phyloP scores from a whole-genome alignment of 2,888 invertebrate species.

The Acholoe squamosa region DNA sequence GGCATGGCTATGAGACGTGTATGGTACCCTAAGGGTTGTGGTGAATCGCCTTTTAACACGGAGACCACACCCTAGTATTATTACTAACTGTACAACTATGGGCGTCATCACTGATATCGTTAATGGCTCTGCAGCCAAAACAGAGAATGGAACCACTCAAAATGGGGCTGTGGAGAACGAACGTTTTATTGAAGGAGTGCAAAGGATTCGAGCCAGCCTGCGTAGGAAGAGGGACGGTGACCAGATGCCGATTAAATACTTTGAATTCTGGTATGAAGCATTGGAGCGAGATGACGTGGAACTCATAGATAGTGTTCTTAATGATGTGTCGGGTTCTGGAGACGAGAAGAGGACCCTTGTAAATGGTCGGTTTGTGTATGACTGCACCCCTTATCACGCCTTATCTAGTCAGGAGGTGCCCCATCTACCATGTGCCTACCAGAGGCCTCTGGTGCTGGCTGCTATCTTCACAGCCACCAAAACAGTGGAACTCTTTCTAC shows the following conservation, averaged over 20 bases:
- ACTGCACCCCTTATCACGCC: slow-evolving; percentile 26
- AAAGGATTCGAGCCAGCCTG: not conserved
- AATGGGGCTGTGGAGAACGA: not conserved
- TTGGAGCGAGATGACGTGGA: slow-evolving; percentile 57
- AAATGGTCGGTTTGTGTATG: slow-evolving; percentile 59
- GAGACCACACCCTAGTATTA: no score
- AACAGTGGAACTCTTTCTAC: slow-evolving; percentile 36
- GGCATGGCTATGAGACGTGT: no score
- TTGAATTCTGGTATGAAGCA: slow-evolving; percentile 62
- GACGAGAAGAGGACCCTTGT: slow-evolving; percentile 48
- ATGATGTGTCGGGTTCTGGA: not conserved
- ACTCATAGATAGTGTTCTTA: not conserved
- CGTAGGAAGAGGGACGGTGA: slow-evolving; percentile 45
- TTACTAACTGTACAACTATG: no score
- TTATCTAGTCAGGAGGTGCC: not conserved
- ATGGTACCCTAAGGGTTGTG: no score
- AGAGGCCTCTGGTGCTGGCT: slow-evolving; percentile 61
- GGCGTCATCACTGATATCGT: no score
- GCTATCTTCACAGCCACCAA: slow-evolving; percentile 23
- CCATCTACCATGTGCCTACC: slow-evolving; percentile 40
- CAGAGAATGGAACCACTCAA: no score
- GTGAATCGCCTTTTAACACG: no score
- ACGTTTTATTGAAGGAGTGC: not conserved
- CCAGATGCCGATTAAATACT: slow-evolving; percentile 60
- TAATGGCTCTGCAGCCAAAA: no score